Percentiles rank a stretch among this genome's conserved stretches.
Conservation (phyloP, 2,888 invertebrate species). For the Heliconius ethilla region DNA sequence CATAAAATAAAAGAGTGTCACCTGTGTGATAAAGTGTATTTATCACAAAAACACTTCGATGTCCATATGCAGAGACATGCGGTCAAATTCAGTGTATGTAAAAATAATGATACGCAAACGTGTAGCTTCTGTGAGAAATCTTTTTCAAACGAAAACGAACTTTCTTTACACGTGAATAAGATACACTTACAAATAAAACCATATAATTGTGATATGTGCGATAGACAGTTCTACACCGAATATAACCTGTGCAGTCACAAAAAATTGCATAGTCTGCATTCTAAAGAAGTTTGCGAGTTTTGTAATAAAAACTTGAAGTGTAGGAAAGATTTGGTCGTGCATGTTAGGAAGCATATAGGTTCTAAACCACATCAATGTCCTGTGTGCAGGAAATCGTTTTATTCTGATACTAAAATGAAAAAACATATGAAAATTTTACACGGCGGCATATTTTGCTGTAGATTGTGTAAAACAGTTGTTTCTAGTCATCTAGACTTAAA, state of each 20-base stretch:
- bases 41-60: constrained; percentile 56
- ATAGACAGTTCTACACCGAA: constrained; percentile 69
- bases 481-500: constrained; percentile 60
- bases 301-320: constrained; percentile 65
- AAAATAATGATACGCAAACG: constrained; percentile 52
- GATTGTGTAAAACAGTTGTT: constrained; percentile 63
- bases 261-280: constrained; percentile 59
- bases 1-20: constrained; percentile 60
- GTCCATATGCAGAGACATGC: constrained; percentile 65
- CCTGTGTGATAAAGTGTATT: constrained; percentile 64
- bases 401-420: constrained; percentile 58
- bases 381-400: constrained; percentile 63
- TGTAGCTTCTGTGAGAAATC: constrained; percentile 75
- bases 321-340: constrained; percentile 66
- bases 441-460: constrained; percentile 67
- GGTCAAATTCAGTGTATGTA: constrained; percentile 53
- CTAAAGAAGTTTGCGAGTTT: constrained; percentile 65
- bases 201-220: constrained; percentile 74
- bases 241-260: constrained; percentile 66
- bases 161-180: constrained; percentile 72
- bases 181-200: constrained; percentile 74
- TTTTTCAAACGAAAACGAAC: constrained; percentile 63
- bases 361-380: constrained; percentile 65
- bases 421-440: constrained; percentile 64
- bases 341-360: constrained; percentile 71